A percentile compares a stretch with the other conserved stretches of the same genome.
Evolutionary conservation across 2,797 vertebrate genomes (phyloP).

Genomic region (Thalassophryne amazonica): DNA sequence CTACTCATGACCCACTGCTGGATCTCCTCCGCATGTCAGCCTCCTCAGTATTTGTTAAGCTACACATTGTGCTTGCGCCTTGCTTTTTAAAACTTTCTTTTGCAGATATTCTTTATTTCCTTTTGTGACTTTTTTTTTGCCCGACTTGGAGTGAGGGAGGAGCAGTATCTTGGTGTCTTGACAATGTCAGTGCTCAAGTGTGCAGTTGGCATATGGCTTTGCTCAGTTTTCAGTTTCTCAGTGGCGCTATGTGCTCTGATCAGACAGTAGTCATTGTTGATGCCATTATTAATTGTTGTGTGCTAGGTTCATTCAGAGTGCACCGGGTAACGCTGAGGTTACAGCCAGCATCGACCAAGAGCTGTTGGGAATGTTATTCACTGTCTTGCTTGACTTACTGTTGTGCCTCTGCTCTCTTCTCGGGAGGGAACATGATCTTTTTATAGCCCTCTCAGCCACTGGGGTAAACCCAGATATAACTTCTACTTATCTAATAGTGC

Average conservation of each 20-base stretch:
- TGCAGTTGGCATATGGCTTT: conserved; percentile 11
- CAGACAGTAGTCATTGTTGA: conserved; percentile 60
- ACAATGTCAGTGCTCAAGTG: conserved; percentile 28
- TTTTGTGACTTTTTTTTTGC: conserved; percentile 6
- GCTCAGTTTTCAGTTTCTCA: conserved; percentile 12
- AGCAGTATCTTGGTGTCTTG: conserved; percentile 18
- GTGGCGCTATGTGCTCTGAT: conserved; percentile 37
- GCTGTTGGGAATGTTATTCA: conserved; percentile 63
- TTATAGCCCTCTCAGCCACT: conserved; percentile 51
- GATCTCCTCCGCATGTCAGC: conserved; percentile 50
- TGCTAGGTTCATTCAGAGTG: conserved; percentile 71
- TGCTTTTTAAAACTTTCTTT: conserved; percentile 39
- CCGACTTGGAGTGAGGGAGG: conserved; percentile 5
- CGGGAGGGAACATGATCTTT: conserved; percentile 55
- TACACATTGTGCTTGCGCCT: conserved; percentile 22
- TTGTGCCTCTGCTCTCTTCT: conserved; percentile 20
- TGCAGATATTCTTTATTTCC: conserved; percentile 2
- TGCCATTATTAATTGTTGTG: conserved; percentile 78
- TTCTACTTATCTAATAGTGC: conserved; percentile 47
- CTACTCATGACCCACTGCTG: conserved; percentile 40
- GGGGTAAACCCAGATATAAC: conserved; percentile 53
- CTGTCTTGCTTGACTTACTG: conserved; percentile 14
- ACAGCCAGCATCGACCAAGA: conserved; percentile 54
- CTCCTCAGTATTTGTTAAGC: conserved; percentile 45
- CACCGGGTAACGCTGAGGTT: conserved; percentile 73